Evolutionary conservation across 2,888 invertebrate species (phyloP).

Genomic region (Melanostoma scalare): DNA sequence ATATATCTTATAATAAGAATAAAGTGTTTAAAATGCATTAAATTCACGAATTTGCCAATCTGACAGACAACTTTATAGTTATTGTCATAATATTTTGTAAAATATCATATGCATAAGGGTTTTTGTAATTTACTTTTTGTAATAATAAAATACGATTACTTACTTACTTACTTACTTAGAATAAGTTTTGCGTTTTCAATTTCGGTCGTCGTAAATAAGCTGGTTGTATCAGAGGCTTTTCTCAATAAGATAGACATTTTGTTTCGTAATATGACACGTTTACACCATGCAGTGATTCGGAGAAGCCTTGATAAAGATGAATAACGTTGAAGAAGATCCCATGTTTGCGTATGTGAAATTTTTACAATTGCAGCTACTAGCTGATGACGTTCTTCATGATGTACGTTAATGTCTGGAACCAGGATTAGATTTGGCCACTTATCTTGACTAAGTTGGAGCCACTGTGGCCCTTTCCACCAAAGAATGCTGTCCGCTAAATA

Average conservation of each 20-base stretch:
- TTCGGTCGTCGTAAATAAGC: too few relatives aligned
- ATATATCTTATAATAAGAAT: too few relatives aligned
- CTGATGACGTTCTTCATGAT: conserved; percentile 26
- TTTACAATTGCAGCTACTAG: conserved; percentile 1
- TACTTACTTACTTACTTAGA: too few relatives aligned
- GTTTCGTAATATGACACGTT: neutral
- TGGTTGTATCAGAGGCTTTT: neutral
- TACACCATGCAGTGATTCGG: conserved; percentile 33
- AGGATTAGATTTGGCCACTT: conserved; percentile 11
- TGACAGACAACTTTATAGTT: too few relatives aligned
- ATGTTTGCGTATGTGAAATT: neutral
- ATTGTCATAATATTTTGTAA: too few relatives aligned
- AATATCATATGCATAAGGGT: too few relatives aligned
- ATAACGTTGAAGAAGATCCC: conserved; percentile 25
- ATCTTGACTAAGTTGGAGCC: neutral
- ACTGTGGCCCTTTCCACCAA: conserved; percentile 33
- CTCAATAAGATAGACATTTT: neutral
- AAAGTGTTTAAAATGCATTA: too few relatives aligned
- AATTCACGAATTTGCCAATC: too few relatives aligned
- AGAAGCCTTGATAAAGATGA: conserved; percentile 15
- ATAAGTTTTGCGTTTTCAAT: too few relatives aligned
- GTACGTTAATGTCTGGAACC: neutral
- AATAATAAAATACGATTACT: too few relatives aligned
- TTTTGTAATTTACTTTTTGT: too few relatives aligned
- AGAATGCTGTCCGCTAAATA: conserved; percentile 15